Evolutionary conservation across 2,113 vertebrate genomes (phyloP), one percentile per base, ranked within the genome.

Genomic region (Polypterus bichir): DNA sequence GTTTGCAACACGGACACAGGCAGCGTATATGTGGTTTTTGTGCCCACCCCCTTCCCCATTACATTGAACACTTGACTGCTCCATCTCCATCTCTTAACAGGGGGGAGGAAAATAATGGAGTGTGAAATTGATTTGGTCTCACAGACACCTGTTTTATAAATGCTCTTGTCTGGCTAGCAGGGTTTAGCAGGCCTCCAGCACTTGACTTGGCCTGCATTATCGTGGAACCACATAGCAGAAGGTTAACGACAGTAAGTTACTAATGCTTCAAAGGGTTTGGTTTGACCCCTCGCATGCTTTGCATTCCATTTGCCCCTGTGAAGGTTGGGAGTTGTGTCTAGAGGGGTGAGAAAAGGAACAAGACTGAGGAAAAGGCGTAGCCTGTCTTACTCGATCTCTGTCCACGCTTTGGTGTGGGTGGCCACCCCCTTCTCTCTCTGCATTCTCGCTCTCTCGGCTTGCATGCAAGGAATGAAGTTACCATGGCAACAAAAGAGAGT

Each of bases 261-360:
- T 54, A 69, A 74, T 71, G 64, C 83, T 88, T 89, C 74, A 86
- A 78, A 86, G 83, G 77, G 64, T 75, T 73, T 76, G 63, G 68
- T 69, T 67, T 74, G 80, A 65, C 62, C 70, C 76, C 79, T 71
- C 0, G 68, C 84, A 81, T 94, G 78, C 86, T 81, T 76, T 71
- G 70, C 86, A 89, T 95, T 92, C 89, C 81, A 80, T 75, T 82
- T 77, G 69, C 77, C 77, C 84, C 77, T 87, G 83, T 76, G 84
- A 83, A 88, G 83, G 80, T 83, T 86, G 83, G 78, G 72, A 76
- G 67, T 65, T 47, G 1, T 67, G 69, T 73, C 59, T 71, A 57
- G 6, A 7, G 46, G 74, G 75, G 73, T 65, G 66, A 49, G 63
- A 71, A 71, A 73, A 77, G 71, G 76, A 56, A 49, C 4, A n/a